Conservation (phyloP, 2,113 vertebrate species). For the Spea multiplicata region DNA sequence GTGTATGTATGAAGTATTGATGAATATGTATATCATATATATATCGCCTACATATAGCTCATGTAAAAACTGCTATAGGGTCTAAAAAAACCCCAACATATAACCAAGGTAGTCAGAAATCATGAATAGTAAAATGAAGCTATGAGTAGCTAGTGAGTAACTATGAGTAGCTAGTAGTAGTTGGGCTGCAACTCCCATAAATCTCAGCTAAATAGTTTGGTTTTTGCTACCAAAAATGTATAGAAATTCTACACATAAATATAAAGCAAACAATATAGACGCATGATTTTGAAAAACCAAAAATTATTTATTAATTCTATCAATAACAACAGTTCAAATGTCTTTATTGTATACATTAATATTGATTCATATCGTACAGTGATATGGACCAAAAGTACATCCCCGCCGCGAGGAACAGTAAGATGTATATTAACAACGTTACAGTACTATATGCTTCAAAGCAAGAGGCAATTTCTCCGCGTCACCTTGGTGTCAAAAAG, state of each 20-base stretch:
- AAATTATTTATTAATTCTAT: slow-evolving; percentile 77
- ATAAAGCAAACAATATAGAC: neutral
- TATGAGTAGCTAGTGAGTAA: no score
- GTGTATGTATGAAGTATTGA: no score
- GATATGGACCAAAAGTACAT: slow-evolving; percentile 75
- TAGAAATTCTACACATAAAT: neutral
- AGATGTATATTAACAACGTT: slow-evolving; percentile 72
- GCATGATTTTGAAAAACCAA: slow-evolving; percentile 63
- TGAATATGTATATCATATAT: no score
- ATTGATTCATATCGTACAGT: slow-evolving; percentile 75
- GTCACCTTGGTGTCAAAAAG: slow-evolving; percentile 68
- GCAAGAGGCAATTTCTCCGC: slow-evolving; percentile 73
- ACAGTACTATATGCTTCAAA: slow-evolving; percentile 76
- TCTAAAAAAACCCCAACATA: no score
- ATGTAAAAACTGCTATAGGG: no score
- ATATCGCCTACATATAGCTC: no score
- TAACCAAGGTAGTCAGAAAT: no score
- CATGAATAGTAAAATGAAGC: no score
- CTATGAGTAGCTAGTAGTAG: no score
- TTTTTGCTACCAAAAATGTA: no score
- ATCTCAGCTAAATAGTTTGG: no score
- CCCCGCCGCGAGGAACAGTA: slow-evolving; percentile 74
- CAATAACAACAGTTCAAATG: slow-evolving; percentile 75
- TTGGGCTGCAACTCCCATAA: no score
- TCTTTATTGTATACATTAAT: slow-evolving; percentile 76